These are phyloP conservation scores for Noctua comes DNA, from an alignment of 2,888 invertebrate species.

Conservation along the genomic window DNA sequence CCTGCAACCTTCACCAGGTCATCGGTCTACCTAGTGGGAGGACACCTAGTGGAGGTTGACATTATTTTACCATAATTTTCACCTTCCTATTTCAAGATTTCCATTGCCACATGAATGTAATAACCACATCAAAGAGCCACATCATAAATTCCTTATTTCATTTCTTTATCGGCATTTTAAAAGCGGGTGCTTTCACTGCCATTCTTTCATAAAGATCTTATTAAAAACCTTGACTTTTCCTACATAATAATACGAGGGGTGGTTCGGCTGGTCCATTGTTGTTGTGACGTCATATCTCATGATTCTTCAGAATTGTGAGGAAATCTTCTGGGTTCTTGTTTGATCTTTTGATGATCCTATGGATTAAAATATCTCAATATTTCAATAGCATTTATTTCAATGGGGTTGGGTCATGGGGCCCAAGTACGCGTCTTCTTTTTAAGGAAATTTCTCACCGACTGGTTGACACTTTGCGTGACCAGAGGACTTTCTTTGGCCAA, in stretches of 20 bases:
- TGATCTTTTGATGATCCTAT: not conserved
- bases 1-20: no score
- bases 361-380: not conserved
- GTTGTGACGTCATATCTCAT: slow-evolving; percentile 31
- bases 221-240: slow-evolving; percentile 40
- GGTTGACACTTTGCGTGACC: not conserved
- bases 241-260: slow-evolving; percentile 21
- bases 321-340: not conserved
- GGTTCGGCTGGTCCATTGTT: not conserved
- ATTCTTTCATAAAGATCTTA: slow-evolving; percentile 31
- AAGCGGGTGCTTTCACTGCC: not conserved
- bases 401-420: not conserved
- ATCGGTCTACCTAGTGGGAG: no score
- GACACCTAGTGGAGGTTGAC: no score
- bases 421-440: not conserved
- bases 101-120: not conserved
- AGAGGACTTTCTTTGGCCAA: not conserved
- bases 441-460: not conserved
- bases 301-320: slow-evolving; percentile 6
- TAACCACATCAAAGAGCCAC: not conserved
- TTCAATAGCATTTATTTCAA: not conserved
- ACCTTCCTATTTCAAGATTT: not conserved
- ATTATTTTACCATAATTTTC: not conserved
- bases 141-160: slow-evolving; percentile 5
- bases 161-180: slow-evolving; percentile 1